phyloP scores from a whole-genome alignment of 2,888 invertebrate genomes.

The Agrotis puta region DNA sequence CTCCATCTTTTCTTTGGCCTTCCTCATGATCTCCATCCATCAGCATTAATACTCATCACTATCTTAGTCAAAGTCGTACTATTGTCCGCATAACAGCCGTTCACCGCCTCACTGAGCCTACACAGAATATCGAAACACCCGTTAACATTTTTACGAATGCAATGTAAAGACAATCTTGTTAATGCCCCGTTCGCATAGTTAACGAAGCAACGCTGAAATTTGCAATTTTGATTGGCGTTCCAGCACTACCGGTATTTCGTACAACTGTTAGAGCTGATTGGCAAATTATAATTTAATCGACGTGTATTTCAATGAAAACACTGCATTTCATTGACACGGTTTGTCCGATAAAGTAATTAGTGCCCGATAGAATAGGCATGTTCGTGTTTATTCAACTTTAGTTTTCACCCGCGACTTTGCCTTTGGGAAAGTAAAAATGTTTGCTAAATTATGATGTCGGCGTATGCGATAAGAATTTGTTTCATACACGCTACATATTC shows the following conservation, averaged over 20 bases:
- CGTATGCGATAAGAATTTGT: constrained; percentile 47
- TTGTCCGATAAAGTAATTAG: constrained; percentile 56
- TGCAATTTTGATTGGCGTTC: constrained; percentile 88
- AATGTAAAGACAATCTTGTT: constrained; percentile 74
- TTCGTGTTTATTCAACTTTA: constrained; percentile 43
- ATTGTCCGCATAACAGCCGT: constrained; percentile 37
- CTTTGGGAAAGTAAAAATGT: constrained; percentile 44
- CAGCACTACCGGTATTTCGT: constrained; percentile 74
- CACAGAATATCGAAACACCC: constrained; percentile 63
- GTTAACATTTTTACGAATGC: constrained; percentile 69
- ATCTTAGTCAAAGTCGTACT: constrained; percentile 15
- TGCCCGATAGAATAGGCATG: constrained; percentile 30
- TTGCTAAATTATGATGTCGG: constrained; percentile 43
- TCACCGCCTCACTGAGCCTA: constrained; percentile 31
- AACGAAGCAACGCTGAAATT: constrained; percentile 86
- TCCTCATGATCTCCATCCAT: too few relatives aligned
- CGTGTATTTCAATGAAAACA: constrained; percentile 69
- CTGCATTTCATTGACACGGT: constrained; percentile 57
- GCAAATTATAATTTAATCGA: constrained; percentile 80
- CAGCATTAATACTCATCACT: too few relatives aligned
- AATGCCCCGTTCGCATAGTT: constrained; percentile 79
- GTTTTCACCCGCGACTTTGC: constrained; percentile 28
- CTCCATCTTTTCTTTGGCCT: too few relatives aligned
- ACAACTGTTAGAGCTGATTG: constrained; percentile 76
- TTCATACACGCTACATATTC: constrained; percentile 47